Conservation (phyloP, 37 sponge, comb jelly and placozoan genomes). For the Chondrilla cf. caribensis region DNA sequence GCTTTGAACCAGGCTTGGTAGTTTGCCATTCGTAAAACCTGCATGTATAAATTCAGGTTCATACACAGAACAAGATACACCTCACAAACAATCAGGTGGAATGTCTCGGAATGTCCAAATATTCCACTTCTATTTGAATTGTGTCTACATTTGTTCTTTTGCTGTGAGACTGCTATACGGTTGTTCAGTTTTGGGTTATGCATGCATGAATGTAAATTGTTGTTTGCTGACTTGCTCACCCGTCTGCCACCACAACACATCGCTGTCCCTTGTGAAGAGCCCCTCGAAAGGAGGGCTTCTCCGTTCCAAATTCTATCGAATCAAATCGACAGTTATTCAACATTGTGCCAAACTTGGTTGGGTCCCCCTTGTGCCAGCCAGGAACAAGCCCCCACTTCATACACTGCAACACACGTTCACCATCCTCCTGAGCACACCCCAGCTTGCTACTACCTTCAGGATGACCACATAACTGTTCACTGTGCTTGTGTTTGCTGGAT, state of each 20-base stretch:
- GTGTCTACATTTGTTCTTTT: too few relatives aligned
- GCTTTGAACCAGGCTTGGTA: conserved; percentile 37
- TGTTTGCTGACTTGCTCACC: too few relatives aligned
- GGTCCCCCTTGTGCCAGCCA: conserved; percentile 72
- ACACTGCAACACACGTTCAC: conserved; percentile 76
- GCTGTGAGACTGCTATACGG: too few relatives aligned
- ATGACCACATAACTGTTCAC: not conserved
- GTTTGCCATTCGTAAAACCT: conserved; percentile 81
- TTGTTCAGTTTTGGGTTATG: too few relatives aligned
- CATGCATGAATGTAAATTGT: too few relatives aligned
- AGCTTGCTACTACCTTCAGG: not conserved
- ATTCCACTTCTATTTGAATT: too few relatives aligned
- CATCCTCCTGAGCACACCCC: not conserved
- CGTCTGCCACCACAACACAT: conserved; percentile 85
- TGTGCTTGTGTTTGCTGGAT: conserved; percentile 47
- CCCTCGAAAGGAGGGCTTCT: conserved; percentile 80
- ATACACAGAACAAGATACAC: too few relatives aligned
- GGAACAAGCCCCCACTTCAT: conserved; percentile 96
- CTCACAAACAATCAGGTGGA: too few relatives aligned
- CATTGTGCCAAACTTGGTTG: conserved; percentile 34
- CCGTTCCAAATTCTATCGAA: conserved; percentile 41
- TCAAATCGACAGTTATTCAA: conserved; percentile 88
- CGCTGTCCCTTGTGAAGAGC: conserved; percentile 67
- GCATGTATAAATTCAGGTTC: not conserved
- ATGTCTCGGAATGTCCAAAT: too few relatives aligned